These are phyloP conservation scores for Morus bassanus DNA, from an alignment of 2,797 vertebrate genomes.

Conservation along the genomic window DNA sequence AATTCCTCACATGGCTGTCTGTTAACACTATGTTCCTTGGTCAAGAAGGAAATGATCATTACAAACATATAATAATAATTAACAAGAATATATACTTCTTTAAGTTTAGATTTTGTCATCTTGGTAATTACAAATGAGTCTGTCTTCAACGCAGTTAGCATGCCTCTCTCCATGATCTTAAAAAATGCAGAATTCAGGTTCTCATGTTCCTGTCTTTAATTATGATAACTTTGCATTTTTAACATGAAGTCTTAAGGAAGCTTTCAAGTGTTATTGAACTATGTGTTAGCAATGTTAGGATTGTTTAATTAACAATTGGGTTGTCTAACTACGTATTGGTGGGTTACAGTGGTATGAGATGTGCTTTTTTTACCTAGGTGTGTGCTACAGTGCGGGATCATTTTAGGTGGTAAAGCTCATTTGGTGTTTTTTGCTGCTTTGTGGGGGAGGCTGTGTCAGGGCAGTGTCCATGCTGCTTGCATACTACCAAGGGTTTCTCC, in stretches of 20 bases:
- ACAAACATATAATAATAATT: background rate
- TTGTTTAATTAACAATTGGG: background rate
- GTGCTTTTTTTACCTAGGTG: background rate
- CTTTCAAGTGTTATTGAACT: background rate
- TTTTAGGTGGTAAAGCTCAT: background rate
- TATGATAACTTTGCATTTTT: background rate
- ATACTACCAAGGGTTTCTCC: background rate
- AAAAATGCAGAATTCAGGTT: background rate
- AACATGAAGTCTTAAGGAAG: background rate
- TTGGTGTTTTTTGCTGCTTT: background rate
- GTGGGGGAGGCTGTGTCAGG: background rate
- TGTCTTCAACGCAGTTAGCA: background rate
- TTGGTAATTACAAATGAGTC: background rate
- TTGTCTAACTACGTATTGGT: background rate
- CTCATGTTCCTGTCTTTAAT: background rate
- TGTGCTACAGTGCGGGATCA: background rate
- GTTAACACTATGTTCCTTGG: background rate
- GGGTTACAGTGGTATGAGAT: background rate
- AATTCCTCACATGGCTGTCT: background rate
- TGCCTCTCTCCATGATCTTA: background rate
- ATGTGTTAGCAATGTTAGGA: background rate
- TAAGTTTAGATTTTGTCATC: background rate
- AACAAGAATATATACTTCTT: background rate
- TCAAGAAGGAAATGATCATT: background rate
- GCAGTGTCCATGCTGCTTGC: background rate